phyloP scores from a whole-genome alignment of 2,113 vertebrate species.

The Paraplagusia blochii region DNA sequence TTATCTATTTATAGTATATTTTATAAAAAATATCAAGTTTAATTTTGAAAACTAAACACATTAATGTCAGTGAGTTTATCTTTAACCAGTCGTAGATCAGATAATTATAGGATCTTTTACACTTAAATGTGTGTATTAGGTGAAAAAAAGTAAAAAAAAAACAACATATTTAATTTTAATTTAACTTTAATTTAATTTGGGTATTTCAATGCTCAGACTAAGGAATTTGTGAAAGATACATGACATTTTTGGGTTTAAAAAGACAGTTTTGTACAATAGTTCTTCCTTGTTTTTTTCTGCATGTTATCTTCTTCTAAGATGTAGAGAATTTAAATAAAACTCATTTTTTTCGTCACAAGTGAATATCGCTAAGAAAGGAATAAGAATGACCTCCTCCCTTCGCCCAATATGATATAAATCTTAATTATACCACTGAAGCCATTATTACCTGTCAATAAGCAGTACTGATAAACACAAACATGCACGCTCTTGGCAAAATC shows the following conservation, averaged over 20 bases:
- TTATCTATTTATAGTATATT: slow-evolving; percentile 34
- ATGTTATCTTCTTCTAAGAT: neutral
- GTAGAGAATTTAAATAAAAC: slow-evolving; percentile 11
- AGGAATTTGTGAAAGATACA: too few relatives aligned
- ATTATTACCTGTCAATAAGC: slow-evolving; percentile 60
- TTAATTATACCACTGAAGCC: slow-evolving; percentile 41
- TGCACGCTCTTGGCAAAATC: slow-evolving; percentile 30
- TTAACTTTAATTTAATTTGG: too few relatives aligned
- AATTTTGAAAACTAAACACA: slow-evolving; percentile 30
- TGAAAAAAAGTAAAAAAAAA: too few relatives aligned
- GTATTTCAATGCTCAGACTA: too few relatives aligned
- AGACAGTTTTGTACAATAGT: too few relatives aligned
- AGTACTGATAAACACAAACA: slow-evolving; percentile 33
- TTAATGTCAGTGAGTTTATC: slow-evolving; percentile 23
- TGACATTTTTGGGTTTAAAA: too few relatives aligned
- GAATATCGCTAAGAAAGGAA: slow-evolving; percentile 11
- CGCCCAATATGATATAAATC: slow-evolving; percentile 48
- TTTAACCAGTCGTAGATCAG: slow-evolving; percentile 5
- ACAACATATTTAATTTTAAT: too few relatives aligned
- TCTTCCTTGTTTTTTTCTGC: too few relatives aligned
- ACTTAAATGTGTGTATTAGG: slow-evolving; percentile 2
- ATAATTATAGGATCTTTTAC: neutral
- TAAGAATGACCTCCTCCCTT: slow-evolving; percentile 36
- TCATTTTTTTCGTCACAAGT: slow-evolving; percentile 15
- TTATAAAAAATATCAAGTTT: too few relatives aligned